Conservation (phyloP, 2,113 vertebrate genomes). For the Paramormyrops kingsleyae region DNA sequence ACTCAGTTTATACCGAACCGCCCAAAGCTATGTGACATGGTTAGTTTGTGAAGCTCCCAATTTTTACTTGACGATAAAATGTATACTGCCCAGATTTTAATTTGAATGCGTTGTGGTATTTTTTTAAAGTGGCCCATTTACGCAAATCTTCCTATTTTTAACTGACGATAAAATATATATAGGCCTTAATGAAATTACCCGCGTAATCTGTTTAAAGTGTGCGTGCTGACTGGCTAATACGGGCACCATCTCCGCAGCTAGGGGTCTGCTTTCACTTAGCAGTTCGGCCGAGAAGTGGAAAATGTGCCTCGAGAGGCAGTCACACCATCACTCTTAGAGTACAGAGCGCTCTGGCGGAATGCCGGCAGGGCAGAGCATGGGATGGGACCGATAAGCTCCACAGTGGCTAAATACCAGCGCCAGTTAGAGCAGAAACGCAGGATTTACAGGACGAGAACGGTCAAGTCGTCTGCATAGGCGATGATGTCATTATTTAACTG, state of each 20-base stretch:
- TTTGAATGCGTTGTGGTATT: neutral
- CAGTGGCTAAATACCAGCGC: neutral
- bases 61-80: neutral
- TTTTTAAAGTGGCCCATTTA: neutral
- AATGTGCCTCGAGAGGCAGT: neutral
- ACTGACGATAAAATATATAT: conserved; percentile 1
- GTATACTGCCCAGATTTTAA: neutral
- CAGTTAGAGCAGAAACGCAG: neutral
- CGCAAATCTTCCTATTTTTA: neutral
- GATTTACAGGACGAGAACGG: neutral
- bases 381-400: neutral
- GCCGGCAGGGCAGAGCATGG: neutral
- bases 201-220: neutral
- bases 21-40: neutral
- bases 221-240: neutral
- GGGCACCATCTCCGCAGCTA: neutral
- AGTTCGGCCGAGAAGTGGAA: neutral
- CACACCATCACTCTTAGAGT: neutral
- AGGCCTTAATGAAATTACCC: neutral
- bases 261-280: conserved; percentile 23
- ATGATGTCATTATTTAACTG: neutral
- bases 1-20: neutral
- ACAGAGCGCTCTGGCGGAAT: neutral
- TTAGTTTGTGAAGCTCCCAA: neutral
- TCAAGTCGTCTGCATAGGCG: neutral